Evolutionary conservation across 2,113 vertebrate genomes (phyloP).

Genomic region (Tinamus guttatus): DNA sequence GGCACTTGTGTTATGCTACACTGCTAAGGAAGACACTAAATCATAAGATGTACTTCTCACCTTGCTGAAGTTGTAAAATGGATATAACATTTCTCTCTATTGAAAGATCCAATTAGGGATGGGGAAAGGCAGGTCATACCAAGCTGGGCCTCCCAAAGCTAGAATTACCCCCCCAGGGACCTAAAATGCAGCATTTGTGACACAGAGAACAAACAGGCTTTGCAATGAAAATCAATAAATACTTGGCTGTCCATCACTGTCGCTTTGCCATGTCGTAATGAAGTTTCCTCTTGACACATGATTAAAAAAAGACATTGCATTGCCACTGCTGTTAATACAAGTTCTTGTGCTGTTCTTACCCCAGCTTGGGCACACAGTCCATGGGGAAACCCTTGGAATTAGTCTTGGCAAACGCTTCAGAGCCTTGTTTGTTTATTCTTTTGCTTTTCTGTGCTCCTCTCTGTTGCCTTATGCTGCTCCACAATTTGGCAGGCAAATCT

Average conservation of each 20-base stretch:
- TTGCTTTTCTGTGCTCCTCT: not conserved
- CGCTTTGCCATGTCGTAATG: not conserved
- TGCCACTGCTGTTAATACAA: not conserved
- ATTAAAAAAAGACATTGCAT: not conserved
- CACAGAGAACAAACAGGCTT: not conserved
- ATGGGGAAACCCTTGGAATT: not conserved
- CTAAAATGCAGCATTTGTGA: not conserved
- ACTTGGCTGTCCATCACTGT: not conserved
- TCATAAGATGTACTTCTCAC: slow-evolving; percentile 40
- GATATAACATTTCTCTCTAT: not conserved
- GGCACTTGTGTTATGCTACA: not conserved
- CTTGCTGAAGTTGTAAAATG: slow-evolving; percentile 30
- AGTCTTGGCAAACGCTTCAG: accelerated
- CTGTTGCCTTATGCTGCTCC: not conserved
- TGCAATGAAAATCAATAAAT: not conserved
- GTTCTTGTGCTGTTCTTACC: not conserved
- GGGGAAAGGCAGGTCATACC: not conserved
- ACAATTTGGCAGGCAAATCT: not conserved
- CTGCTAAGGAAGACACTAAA: slow-evolving; percentile 18
- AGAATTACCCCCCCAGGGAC: not conserved
- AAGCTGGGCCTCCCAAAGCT: not conserved
- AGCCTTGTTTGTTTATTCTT: not conserved
- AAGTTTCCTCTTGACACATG: not conserved
- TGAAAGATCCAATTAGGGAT: slow-evolving; percentile 39
- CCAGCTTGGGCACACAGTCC: not conserved